These are phyloP conservation scores for Halictus quadricinctus DNA, from an alignment of 2,888 invertebrate genomes.

Conservation along the genomic window DNA sequence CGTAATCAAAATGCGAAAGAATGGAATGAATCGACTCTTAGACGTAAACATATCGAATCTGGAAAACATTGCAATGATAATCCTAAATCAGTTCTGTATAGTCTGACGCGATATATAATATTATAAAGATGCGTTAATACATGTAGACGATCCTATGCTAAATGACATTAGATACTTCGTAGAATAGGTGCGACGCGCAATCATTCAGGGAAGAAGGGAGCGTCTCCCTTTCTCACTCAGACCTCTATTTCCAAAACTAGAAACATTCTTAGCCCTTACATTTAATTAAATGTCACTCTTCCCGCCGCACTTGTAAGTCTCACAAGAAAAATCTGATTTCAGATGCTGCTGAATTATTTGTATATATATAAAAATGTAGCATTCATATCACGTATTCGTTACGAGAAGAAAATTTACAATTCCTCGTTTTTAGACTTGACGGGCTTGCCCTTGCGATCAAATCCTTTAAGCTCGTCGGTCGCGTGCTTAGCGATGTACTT, in stretches of 20 bases:
- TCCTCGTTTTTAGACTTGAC: slow-evolving; percentile 84
- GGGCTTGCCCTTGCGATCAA: slow-evolving; percentile 91
- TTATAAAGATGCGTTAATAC: slow-evolving; percentile 58
- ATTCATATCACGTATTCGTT: slow-evolving; percentile 40
- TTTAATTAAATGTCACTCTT: slow-evolving; percentile 24
- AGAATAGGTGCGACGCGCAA: slow-evolving; percentile 41
- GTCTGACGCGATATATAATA: slow-evolving; percentile 50
- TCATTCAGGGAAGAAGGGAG: neutral
- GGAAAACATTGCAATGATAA: slow-evolving; percentile 50
- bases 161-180: slow-evolving; percentile 49
- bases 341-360: slow-evolving; percentile 31
- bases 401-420: slow-evolving; percentile 82
- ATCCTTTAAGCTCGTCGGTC: slow-evolving; percentile 93
- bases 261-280: slow-evolving; percentile 40
- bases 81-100: slow-evolving; percentile 59
- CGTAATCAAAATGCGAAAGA: slow-evolving; percentile 44
- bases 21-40: slow-evolving; percentile 64
- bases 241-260: slow-evolving; percentile 24
- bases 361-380: slow-evolving; percentile 42
- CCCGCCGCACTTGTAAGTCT: slow-evolving; percentile 35
- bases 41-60: slow-evolving; percentile 29
- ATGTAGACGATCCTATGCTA: slow-evolving; percentile 57
- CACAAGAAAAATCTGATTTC: slow-evolving; percentile 34
- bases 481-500: slow-evolving; percentile 97
- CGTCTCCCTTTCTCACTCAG: slow-evolving; percentile 17